Percentiles rank a stretch among this genome's conserved stretches.
Conservation (phyloP, 2,888 invertebrate genomes). For the Phytoseiulus persimilis region DNA sequence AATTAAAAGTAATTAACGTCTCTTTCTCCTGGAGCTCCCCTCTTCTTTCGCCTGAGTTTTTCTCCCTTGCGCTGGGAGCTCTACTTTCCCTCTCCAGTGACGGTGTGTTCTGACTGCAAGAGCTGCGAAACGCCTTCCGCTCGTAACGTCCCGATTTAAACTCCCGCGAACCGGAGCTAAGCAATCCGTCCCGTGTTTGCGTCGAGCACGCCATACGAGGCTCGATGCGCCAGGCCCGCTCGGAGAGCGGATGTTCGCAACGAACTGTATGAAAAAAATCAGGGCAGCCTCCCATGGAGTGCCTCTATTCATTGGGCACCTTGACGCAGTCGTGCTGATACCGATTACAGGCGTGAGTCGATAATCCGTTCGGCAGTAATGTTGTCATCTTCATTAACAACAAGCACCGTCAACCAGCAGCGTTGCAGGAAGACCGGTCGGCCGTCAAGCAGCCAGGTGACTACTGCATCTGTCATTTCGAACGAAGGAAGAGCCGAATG, state of each 20-base stretch:
- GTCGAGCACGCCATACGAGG: too few relatives aligned
- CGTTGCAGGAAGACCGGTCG: not conserved
- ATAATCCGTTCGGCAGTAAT: not conserved
- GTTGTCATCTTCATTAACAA: not conserved
- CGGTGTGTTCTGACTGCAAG: not conserved
- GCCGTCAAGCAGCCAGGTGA: not conserved
- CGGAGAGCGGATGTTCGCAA: too few relatives aligned
- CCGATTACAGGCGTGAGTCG: not conserved
- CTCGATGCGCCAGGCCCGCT: too few relatives aligned
- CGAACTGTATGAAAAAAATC: too few relatives aligned
- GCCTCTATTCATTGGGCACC: too few relatives aligned
- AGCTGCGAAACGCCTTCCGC: not conserved
- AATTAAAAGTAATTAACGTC: conserved; percentile 38
- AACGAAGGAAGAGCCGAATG: not conserved
- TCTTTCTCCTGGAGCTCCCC: not conserved
- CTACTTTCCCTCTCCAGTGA: not conserved
- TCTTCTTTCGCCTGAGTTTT: not conserved
- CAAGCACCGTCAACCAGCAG: not conserved
- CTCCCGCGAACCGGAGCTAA: not conserved
- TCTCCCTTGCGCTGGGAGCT: not conserved
- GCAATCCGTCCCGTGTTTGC: too few relatives aligned
- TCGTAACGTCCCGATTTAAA: not conserved
- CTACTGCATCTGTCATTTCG: not conserved
- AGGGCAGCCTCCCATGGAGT: too few relatives aligned
- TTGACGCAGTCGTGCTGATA: not conserved